Evolutionary conservation across 1,140 invertebrate genomes (phyloP).

Genomic region (Camponotus pennsylvanicus): DNA sequence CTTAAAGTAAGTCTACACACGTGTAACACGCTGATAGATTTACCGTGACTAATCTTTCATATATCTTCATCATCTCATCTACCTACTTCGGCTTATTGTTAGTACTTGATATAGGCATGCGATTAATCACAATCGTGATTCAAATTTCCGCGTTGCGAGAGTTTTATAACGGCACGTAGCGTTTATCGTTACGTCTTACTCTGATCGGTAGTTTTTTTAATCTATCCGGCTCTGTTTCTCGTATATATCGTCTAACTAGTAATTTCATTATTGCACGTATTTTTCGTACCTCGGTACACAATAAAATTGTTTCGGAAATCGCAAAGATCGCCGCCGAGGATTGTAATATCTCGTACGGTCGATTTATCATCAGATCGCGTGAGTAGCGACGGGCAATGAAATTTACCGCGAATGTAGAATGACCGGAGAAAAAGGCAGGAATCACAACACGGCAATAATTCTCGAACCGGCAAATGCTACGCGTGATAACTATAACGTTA

Average conservation of each 20-base stretch:
- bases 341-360: conserved; percentile 26
- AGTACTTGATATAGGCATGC: conserved; percentile 33
- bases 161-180: neutral
- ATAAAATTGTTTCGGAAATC: conserved; percentile 55
- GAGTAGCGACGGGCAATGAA: conserved; percentile 34
- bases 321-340: conserved; percentile 40
- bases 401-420: conserved; percentile 4
- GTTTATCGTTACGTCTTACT: conserved; percentile 12
- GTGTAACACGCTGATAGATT: conserved; percentile 33
- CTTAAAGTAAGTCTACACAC: neutral
- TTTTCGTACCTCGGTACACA: conserved; percentile 21
- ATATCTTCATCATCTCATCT: conserved; percentile 44
- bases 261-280: conserved; percentile 41
- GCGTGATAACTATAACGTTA: conserved; percentile 49
- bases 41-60: conserved; percentile 26
- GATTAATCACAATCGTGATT: conserved; percentile 50
- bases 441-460: conserved; percentile 55
- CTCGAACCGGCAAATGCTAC: conserved; percentile 6
- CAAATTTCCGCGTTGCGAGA: conserved; percentile 42
- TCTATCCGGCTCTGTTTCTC: neutral
- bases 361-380: conserved; percentile 37
- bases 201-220: neutral
- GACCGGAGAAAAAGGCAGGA: conserved; percentile 29
- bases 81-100: conserved; percentile 26
- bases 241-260: conserved; percentile 14